A percentile compares a stretch with the other conserved stretches of the same genome.
phyloP scores from a whole-genome alignment of 2,888 invertebrate species.

The Dicycla oo region DNA sequence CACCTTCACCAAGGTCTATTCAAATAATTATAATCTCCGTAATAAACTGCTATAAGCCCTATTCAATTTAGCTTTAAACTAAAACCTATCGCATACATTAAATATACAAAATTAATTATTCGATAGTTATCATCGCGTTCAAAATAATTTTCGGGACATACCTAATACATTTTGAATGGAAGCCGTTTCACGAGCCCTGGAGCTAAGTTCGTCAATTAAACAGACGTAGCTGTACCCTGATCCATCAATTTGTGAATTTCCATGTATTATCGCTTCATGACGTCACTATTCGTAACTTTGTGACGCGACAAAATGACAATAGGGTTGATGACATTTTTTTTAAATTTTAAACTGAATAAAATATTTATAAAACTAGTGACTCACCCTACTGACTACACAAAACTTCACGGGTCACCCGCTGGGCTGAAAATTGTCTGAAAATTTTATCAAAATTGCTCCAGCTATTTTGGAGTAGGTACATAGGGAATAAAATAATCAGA shows the following conservation, averaged over 20 bases:
- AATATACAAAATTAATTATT: slow-evolving; percentile 54
- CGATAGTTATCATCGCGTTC: slow-evolving; percentile 44
- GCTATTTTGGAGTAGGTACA: too few relatives aligned
- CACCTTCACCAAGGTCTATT: background rate
- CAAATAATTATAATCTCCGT: background rate
- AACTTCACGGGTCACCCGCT: too few relatives aligned
- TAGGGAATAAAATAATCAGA: too few relatives aligned
- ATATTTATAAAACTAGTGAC: too few relatives aligned
- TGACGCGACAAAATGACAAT: background rate
- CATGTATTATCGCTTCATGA: slow-evolving; percentile 36
- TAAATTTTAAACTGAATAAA: too few relatives aligned
- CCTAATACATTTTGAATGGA: slow-evolving; percentile 58
- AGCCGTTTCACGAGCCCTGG: slow-evolving; percentile 31
- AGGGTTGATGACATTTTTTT: too few relatives aligned
- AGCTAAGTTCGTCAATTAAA: slow-evolving; percentile 62
- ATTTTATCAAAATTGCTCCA: too few relatives aligned
- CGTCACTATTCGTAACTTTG: slow-evolving; percentile 27
- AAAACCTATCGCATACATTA: slow-evolving; percentile 18
- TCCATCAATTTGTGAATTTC: slow-evolving; percentile 56
- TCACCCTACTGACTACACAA: too few relatives aligned
- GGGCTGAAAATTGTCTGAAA: too few relatives aligned
- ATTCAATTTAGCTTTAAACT: slow-evolving; percentile 28
- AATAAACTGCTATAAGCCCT: slow-evolving; percentile 8
- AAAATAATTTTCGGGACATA: slow-evolving; percentile 51
- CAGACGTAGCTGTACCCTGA: slow-evolving; percentile 29